A percentile compares a stretch with the other conserved stretches of the same genome.
phyloP scores from a whole-genome alignment of 2,888 invertebrate species.

The Drosophila multiciliata region DNA sequence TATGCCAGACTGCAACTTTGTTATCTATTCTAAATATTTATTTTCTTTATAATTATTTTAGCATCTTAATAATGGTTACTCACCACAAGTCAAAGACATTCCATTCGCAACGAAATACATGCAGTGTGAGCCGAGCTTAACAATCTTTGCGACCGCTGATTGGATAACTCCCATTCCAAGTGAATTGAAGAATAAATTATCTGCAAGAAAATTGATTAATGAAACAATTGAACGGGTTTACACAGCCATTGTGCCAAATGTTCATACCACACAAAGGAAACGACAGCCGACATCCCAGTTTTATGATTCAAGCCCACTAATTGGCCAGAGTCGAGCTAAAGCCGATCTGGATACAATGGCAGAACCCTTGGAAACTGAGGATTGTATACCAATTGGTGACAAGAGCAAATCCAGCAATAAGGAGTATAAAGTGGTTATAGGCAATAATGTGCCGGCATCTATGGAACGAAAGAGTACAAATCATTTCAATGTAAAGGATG shows the following conservation, averaged over 20 bases:
- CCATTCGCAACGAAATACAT: constrained; percentile 70
- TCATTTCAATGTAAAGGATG: constrained; percentile 19
- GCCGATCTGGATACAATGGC: constrained; percentile 10
- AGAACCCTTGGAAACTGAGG: constrained; percentile 14
- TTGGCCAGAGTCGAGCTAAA: background rate
- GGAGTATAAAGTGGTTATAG: constrained; percentile 14
- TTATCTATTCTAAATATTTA: constrained; percentile 1
- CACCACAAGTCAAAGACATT: constrained; percentile 77
- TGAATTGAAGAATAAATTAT: constrained; percentile 70
- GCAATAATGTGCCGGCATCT: constrained; percentile 13
- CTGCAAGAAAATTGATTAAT: constrained; percentile 66
- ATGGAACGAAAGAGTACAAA: constrained; percentile 9
- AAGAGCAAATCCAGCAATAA: constrained; percentile 18
- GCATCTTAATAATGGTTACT: constrained; percentile 74
- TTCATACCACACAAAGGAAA: constrained; percentile 24
- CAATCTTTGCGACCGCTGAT: constrained; percentile 79
- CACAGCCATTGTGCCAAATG: constrained; percentile 64
- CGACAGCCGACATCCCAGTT: constrained; percentile 56
- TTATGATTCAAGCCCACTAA: constrained; percentile 39
- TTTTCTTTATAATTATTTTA: constrained; percentile 32
- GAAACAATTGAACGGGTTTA: constrained; percentile 71
- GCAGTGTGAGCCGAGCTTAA: constrained; percentile 63
- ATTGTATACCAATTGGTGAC: background rate
- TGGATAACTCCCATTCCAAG: constrained; percentile 66
- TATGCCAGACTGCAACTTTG: background rate